Percentiles rank a stretch among this genome's conserved stretches.
Evolutionary conservation across 1,140 invertebrate genomes (phyloP).

Genomic region (Paralvinella palmiformis): DNA sequence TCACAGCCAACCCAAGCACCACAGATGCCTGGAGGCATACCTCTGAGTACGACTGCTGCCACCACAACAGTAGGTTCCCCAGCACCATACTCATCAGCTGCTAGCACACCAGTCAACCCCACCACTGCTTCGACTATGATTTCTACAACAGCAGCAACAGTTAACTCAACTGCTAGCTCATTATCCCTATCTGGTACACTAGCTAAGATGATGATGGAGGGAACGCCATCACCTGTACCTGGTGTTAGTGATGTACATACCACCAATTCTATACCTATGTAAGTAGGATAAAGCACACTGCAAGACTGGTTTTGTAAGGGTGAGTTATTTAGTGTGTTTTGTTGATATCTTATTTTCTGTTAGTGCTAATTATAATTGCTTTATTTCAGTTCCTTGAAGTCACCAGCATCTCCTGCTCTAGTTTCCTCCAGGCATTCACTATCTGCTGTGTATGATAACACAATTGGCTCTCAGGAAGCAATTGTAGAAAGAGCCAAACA

Average conservation of each 20-base stretch:
- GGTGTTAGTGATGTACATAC: too few species aligned
- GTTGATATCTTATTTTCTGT: too few species aligned
- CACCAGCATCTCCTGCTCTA: too few species aligned
- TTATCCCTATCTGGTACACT: background rate
- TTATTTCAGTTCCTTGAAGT: too few species aligned
- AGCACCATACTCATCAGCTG: background rate
- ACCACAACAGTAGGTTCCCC: conserved; percentile 12
- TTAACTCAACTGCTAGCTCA: background rate
- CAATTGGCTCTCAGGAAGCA: conserved; percentile 61
- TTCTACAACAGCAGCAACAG: conserved; percentile 6
- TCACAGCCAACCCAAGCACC: conserved; percentile 2
- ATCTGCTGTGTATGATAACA: conserved; percentile 55
- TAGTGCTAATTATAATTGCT: too few species aligned
- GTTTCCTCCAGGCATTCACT: too few species aligned
- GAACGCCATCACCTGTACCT: background rate
- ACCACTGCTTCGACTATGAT: background rate
- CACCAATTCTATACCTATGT: too few species aligned
- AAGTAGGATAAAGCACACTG: too few species aligned
- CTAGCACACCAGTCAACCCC: conserved; percentile 9
- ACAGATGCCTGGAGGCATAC: conserved; percentile 11
- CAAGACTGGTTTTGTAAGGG: too few species aligned
- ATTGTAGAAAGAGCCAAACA: conserved; percentile 85
- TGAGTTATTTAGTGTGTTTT: too few species aligned
- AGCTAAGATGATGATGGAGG: background rate
- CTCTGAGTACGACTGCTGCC: conserved; percentile 16